These are phyloP conservation scores for Neodiprion virginianus DNA, from an alignment of 1,140 invertebrate genomes.

Conservation along the genomic window DNA sequence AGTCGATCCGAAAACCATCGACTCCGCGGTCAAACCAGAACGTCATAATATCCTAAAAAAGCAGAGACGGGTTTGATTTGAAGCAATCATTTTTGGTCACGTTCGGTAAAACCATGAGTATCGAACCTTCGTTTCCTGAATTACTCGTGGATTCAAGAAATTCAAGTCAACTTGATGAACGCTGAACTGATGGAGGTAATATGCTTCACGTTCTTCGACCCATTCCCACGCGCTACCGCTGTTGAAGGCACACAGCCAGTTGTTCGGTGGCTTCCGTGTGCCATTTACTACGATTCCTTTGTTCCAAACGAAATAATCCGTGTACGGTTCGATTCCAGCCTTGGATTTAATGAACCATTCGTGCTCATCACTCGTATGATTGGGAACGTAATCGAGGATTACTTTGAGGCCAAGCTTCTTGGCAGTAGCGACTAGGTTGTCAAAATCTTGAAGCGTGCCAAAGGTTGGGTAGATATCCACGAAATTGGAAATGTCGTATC, in stretches of 20 bases:
- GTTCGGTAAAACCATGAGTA: neutral
- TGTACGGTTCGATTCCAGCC: slow-evolving; percentile 62
- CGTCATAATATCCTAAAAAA: slow-evolving; percentile 66
- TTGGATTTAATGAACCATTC: slow-evolving; percentile 73
- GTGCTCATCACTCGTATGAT: slow-evolving; percentile 76
- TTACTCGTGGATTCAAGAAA: slow-evolving; percentile 65
- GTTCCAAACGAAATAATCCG: slow-evolving; percentile 74
- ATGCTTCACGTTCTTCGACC: slow-evolving; percentile 61
- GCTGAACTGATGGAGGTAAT: slow-evolving; percentile 70
- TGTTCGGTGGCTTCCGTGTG: slow-evolving; percentile 22
- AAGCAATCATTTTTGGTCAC: neutral
- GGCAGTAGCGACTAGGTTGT: slow-evolving; percentile 56
- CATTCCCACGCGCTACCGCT: slow-evolving; percentile 65
- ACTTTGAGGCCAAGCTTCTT: slow-evolving; percentile 42
- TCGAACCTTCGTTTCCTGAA: slow-evolving; percentile 64
- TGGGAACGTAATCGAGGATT: slow-evolving; percentile 79
- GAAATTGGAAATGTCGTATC: slow-evolving; percentile 74
- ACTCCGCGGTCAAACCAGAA: slow-evolving; percentile 81
- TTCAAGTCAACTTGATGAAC: slow-evolving; percentile 75
- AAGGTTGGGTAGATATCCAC: slow-evolving; percentile 65
- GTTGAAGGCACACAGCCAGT: slow-evolving; percentile 48
- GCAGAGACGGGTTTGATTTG: slow-evolving; percentile 15
- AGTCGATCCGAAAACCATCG: slow-evolving; percentile 78
- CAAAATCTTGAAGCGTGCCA: slow-evolving; percentile 72
- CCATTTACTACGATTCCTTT: slow-evolving; percentile 41